phyloP scores from a whole-genome alignment of 2,797 vertebrate species.

The Myiotriccus ornatus region DNA sequence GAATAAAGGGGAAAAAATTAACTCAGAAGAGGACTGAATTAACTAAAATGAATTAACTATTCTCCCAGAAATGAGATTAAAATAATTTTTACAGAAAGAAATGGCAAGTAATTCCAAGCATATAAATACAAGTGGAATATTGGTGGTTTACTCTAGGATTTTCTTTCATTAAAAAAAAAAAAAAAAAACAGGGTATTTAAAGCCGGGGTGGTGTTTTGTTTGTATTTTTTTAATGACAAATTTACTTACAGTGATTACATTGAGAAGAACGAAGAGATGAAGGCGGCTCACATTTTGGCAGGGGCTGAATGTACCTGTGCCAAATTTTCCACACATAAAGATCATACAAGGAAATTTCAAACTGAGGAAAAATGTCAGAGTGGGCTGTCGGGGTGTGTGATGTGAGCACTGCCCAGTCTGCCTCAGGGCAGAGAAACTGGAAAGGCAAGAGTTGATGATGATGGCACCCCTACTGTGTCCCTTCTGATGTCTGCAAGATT shows the following conservation, averaged over 20 bases:
- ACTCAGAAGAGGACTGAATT: background rate
- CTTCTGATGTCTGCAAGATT: background rate
- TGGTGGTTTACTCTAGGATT: background rate
- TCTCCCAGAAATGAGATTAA: background rate
- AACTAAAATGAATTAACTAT: background rate
- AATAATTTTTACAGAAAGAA: background rate
- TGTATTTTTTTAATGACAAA: background rate
- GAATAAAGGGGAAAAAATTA: background rate
- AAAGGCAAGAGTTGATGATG: background rate
- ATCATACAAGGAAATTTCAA: background rate
- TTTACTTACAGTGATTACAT: background rate
- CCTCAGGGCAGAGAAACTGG: accelerated
- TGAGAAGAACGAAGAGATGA: background rate
- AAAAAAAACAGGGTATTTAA: background rate
- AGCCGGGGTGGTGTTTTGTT: background rate
- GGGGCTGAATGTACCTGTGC: background rate
- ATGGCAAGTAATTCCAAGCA: background rate
- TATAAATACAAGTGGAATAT: background rate
- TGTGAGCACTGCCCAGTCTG: background rate
- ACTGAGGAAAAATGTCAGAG: accelerated
- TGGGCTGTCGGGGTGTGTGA: accelerated
- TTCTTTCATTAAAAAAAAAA: background rate
- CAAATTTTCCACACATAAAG: background rate
- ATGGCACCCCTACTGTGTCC: background rate
- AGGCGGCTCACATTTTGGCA: background rate